A percentile compares a stretch with the other conserved stretches of the same genome.
These are phyloP conservation scores for Molossus molossus DNA, from an alignment of 2,797 vertebrate species.

Conservation along the genomic window DNA sequence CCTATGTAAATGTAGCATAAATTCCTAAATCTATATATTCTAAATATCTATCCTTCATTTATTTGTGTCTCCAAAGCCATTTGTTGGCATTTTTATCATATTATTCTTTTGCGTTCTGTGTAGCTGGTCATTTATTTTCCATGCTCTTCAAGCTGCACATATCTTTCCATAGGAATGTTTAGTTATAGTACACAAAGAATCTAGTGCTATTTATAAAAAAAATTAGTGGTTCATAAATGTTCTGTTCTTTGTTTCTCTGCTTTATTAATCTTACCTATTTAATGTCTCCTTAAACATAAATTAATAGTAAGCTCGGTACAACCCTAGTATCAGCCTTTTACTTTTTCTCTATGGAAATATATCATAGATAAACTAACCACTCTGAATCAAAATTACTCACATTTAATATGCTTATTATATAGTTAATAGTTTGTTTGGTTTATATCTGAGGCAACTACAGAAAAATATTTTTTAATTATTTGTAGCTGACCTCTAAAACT, in stretches of 20 bases:
- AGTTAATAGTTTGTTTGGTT: background rate
- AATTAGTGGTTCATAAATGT: background rate
- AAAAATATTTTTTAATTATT: background rate
- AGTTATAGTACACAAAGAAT: background rate
- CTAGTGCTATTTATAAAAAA: background rate
- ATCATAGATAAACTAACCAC: background rate
- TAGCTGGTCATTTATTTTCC: background rate
- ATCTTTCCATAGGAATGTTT: background rate
- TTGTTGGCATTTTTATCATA: background rate
- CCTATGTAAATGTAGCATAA: background rate
- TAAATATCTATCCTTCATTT: background rate
- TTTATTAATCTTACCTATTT: slow-evolving; percentile 25
- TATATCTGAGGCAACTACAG: background rate
- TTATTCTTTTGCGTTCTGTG: background rate
- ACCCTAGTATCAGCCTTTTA: background rate
- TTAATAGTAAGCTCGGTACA: background rate
- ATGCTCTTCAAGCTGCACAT: background rate
- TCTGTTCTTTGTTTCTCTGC: background rate
- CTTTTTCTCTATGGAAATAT: background rate
- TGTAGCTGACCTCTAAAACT: background rate
- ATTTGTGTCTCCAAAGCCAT: background rate
- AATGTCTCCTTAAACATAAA: background rate
- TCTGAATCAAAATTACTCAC: background rate
- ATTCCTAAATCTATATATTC: background rate
- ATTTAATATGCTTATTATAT: background rate